Evolutionary conservation across 1,140 invertebrate species (phyloP), one percentile per base, ranked within the genome.

Genomic region (Galleria mellonella): DNA sequence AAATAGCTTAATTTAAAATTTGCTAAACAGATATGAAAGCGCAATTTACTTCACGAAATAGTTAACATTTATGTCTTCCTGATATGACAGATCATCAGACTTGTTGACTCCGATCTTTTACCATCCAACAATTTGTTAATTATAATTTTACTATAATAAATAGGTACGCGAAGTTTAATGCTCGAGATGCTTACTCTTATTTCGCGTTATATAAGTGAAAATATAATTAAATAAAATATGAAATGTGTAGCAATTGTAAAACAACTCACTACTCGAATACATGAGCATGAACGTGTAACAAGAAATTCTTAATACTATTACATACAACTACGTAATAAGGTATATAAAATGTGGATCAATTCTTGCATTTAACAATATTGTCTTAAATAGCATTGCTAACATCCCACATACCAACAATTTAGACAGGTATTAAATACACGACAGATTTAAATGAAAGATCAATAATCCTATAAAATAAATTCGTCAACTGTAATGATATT

Each of bases 341-440:
- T 65, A 72, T 76, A 76, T 75, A 81, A 78, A 84, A 75, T 72
- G 72, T 84, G 72, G 64, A 77, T 66, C 67, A 82, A 61, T 63
- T 62, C 62, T 74, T 76, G 74, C 63, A 57, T 81, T 73, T 62
- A 83, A 81, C 76, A 83, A 83, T 84, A 84, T 83, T 83, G 81
- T 84, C 81, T 71, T 77, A 62, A 62, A 64, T 79, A 78, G 56
- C 72, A 75, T 79, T 76, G 64, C 75, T 73, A 65, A 67, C 41
- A 62, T 64, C 45, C 49, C 57, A 55, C 46, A 49, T 52, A 47
- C 59, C 46, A 63, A 64, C 41, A 55, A 55, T 64, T 57, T 39
- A 55, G 45, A 47, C n/a, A n/a, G n/a, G n/a, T 56, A 29, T 51
- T 50, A 55, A 41, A 51, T 3, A 2, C 6, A 23, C 17, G 17